Evolutionary conservation across 2,113 vertebrate genomes (phyloP), one percentile per base, ranked within the genome.

Genomic region (Chaetodon trifascialis): DNA sequence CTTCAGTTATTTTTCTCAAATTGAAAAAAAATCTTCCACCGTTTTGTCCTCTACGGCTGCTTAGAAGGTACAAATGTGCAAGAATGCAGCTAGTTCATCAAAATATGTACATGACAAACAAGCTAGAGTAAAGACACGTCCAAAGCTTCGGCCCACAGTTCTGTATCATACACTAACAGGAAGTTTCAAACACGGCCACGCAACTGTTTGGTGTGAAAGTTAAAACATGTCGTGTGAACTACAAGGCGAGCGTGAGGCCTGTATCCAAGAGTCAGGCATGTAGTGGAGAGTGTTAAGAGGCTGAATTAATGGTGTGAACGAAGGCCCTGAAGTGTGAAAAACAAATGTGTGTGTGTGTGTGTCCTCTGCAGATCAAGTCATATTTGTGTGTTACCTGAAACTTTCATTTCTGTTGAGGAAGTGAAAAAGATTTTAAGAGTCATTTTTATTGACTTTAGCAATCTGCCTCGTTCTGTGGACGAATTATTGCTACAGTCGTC

Each of bases 191-290:
- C 62, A 42, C 19, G 30, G 7, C 38, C 60, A 44, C 38, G 16
- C n/a, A 62, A 16, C 21, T 15, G 8, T 2, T n/a, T 63, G 34
- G 34, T 40, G 40, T 44, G 40, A 44, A 42, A 42, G 8, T 12
- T 64, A 64, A 38, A 62, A 62, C 25, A 54, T 11, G n/a, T 65
- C 12, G 23, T 46, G 51, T 36, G 47, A 66, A 23, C 38, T 19
- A n/a, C 38, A 58, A 2, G n/a, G n/a, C 49, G 4, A 19, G 2
- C 23, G 25, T 47, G 9, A 30, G 8, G 40, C 14, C 11, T 3
- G 64, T 78, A 51, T 51, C 76, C 55, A n/a, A 42, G 9, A 60
- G 47, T 55, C 47, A 30, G 21, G 16, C 60, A 30, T 42, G n/a
- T 46, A 30, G 49, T 38, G 36, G 23, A 67, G 51, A 11, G 40